Percentiles rank a stretch among this genome's conserved stretches.
Conservation (phyloP, 2,888 invertebrate species). For the Acleris laterana region DNA sequence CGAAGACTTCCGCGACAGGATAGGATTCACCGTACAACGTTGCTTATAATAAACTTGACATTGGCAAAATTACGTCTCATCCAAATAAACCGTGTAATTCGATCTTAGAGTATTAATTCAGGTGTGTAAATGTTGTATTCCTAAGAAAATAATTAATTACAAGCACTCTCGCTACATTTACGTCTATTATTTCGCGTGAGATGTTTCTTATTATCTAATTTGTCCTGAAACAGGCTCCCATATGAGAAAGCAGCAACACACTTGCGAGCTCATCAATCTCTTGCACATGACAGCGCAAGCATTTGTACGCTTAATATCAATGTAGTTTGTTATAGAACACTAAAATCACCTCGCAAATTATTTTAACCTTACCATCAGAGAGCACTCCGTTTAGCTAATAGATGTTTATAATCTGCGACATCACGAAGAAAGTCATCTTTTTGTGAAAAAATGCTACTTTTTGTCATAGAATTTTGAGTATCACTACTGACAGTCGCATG, state of each 20-base stretch:
- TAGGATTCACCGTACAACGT: no score
- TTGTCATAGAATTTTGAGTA: slow-evolving; percentile 1
- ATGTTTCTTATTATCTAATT: slow-evolving; percentile 26
- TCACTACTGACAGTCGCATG: neutral
- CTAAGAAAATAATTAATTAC: neutral
- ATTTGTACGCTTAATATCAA: slow-evolving; percentile 1
- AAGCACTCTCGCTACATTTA: neutral
- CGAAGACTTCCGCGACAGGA: no score
- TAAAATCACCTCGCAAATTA: slow-evolving; percentile 1
- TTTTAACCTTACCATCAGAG: slow-evolving; percentile 5
- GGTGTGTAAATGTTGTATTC: slow-evolving; percentile 28
- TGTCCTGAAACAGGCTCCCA: slow-evolving; percentile 13
- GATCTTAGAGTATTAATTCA: slow-evolving; percentile 44
- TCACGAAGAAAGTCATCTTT: neutral
- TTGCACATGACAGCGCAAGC: neutral
- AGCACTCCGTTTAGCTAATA: slow-evolving; percentile 21
- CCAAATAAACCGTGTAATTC: no score
- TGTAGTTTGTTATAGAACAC: neutral
- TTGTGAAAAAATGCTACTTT: neutral
- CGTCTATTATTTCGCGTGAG: neutral
- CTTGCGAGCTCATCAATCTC: slow-evolving; percentile 18
- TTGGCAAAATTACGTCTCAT: no score
- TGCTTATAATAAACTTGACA: no score
- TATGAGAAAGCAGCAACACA: slow-evolving; percentile 6
- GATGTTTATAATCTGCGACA: slow-evolving; percentile 6